phyloP scores from a whole-genome alignment of 2,797 vertebrate genomes.

The Amazona finschi region DNA sequence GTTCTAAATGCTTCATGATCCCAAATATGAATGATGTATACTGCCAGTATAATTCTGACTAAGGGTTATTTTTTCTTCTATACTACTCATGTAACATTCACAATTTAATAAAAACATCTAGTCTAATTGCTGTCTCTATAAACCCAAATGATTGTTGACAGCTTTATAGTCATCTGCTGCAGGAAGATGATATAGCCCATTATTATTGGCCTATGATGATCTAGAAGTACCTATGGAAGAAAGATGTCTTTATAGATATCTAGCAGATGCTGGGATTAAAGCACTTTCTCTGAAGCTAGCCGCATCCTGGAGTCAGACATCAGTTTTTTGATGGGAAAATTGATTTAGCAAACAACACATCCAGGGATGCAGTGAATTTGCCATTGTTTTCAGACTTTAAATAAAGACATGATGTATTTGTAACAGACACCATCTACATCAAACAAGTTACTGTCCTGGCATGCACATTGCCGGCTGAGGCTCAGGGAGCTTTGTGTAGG shows the following conservation, averaged over 20 bases:
- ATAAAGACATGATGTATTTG: not conserved
- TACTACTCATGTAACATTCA: not conserved
- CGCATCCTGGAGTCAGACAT: not conserved
- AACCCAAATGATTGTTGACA: conserved; percentile 10
- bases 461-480: not conserved
- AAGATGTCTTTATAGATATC: not conserved
- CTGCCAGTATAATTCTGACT: not conserved
- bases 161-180: not conserved
- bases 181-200: not conserved
- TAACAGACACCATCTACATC: not conserved
- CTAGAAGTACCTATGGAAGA: not conserved
- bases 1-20: not conserved
- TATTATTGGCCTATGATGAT: not conserved
- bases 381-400: not conserved
- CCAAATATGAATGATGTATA: not conserved
- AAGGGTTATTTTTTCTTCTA: not conserved
- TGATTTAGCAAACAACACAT: not conserved
- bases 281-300: not conserved
- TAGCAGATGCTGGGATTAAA: not conserved
- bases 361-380: not conserved
- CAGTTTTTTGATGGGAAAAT: not conserved
- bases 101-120: not conserved
- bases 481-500: not conserved
- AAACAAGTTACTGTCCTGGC: not conserved
- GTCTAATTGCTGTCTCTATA: not conserved